A percentile compares a stretch with the other conserved stretches of the same genome.
Evolutionary conservation across 2,113 vertebrate species (phyloP).

Genomic region (Ginglymostoma cirratum): DNA sequence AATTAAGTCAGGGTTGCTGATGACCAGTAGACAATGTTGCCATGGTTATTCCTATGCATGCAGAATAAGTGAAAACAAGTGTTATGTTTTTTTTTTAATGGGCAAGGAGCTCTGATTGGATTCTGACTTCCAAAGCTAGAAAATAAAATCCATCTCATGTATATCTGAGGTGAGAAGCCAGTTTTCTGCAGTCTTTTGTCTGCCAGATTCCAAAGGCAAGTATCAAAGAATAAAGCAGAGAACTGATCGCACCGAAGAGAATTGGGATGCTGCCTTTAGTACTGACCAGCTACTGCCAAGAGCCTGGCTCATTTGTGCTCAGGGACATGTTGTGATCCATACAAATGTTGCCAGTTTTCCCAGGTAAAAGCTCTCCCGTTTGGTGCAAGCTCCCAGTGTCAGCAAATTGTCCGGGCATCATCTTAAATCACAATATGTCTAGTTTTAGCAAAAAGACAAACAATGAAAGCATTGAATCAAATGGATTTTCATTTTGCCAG

Average conservation of each 20-base stretch:
- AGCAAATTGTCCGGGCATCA: not conserved
- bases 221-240: not conserved
- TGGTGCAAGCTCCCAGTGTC: not conserved
- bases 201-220: not conserved
- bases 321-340: not conserved
- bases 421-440: not conserved
- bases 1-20: not conserved
- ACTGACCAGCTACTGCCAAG: not conserved
- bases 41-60: not conserved
- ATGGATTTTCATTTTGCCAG: not conserved
- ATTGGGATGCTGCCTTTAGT: not conserved
- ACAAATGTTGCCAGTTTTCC: not conserved
- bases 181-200: not conserved
- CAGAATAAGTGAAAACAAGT: not conserved
- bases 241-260: not conserved
- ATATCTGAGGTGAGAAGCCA: not conserved
- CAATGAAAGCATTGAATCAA: not conserved
- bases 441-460: not conserved
- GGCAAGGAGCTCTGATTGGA: not conserved
- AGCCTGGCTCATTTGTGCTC: not conserved
- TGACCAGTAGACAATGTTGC: not conserved
- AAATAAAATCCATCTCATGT: not conserved
- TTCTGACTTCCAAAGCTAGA: not conserved
- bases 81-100: not conserved
- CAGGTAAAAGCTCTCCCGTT: not conserved